Evolutionary conservation across 2,797 vertebrate genomes (phyloP), one percentile per base, ranked within the genome.

Genomic region (Pseudochirops corinnae): DNA sequence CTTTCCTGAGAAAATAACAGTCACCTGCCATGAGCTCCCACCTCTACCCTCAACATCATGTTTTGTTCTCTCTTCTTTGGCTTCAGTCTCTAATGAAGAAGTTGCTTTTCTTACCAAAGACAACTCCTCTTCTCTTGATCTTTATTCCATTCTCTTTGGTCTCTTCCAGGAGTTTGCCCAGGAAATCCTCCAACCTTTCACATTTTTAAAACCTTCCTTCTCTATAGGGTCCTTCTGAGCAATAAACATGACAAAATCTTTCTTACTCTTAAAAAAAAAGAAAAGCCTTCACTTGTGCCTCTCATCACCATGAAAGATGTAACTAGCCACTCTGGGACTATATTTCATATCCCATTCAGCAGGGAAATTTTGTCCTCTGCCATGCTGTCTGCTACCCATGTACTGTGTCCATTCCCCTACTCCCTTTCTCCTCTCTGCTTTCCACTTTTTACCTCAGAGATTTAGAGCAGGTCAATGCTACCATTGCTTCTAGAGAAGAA

Each of bases 1-100:
- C 50, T 90, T 90, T 87, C 60, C 56, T 92, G 56, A 60, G 62
- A 91, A 93, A 93, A 91, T 46, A 91, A 29, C 74, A 92, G 60
- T 56, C 28, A 87, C 50, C 46, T 82, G 29, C 29, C 29, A 62
- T 87, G 55, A 94, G 50, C 55, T 56, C 92, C 39, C 90, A 74
- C 39, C 91, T 91, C 55, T 55, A 10, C 90, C 39, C 52, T 62
- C 92, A 58, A 31, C 33, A 74, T 56, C 13, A 29, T 31, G 5
- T 29, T 62, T 31, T 18, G 29, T 92, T 94, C 55, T 91, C 50
- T 93, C 50, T 55, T 56, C 21, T 16, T 91, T 91, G 87, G 7
- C 52, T 67, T 93, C 90, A 94, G 24, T 55, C 82, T 91, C 55
- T 55, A 82, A 21, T 50, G 62, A 91, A 91, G 58, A 90, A 91